Evolutionary conservation across 2,113 vertebrate genomes (phyloP).

Genomic region (Dissostichus mawsoni): DNA sequence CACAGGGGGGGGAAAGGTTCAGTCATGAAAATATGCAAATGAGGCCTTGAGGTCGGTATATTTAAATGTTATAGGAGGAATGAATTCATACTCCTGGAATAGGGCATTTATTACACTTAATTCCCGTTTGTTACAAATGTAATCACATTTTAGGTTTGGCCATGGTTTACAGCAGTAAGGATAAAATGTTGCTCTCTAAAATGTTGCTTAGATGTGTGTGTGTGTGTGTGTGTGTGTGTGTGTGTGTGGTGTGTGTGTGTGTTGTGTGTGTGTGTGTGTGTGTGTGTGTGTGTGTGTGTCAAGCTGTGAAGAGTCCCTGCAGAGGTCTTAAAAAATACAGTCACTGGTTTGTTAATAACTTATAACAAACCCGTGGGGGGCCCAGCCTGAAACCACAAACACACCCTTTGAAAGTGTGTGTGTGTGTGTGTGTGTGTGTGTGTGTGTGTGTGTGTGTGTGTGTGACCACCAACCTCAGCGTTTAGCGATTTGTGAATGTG

Average conservation of each 20-base stretch:
- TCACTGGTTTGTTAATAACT: constrained; percentile 48
- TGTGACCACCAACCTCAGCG: background rate
- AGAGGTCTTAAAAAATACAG: constrained; percentile 17
- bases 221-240: constrained; percentile 12
- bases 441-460: background rate
- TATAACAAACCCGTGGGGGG: constrained; percentile 27
- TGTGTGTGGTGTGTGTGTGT: constrained; percentile 33
- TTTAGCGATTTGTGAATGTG: constrained; percentile 35
- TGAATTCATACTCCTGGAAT: no score
- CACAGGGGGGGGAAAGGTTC: background rate
- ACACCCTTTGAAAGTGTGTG: background rate
- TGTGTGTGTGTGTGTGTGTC: constrained; percentile 29
- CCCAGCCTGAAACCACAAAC: constrained; percentile 14
- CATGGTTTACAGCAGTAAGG: background rate
- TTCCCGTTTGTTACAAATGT: background rate
- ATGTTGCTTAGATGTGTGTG: no score
- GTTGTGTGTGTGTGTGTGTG: constrained; percentile 26
- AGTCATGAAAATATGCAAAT: background rate
- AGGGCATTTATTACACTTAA: no score
- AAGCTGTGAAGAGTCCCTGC: constrained; percentile 2
- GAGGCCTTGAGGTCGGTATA: no score
- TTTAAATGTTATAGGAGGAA: no score
- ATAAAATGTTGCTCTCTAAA: background rate
- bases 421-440: background rate
- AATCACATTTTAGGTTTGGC: background rate